A percentile compares a stretch with the other conserved stretches of the same genome.
phyloP scores from a whole-genome alignment of 2,888 invertebrate genomes.

The Ecliptopera silaceata region DNA sequence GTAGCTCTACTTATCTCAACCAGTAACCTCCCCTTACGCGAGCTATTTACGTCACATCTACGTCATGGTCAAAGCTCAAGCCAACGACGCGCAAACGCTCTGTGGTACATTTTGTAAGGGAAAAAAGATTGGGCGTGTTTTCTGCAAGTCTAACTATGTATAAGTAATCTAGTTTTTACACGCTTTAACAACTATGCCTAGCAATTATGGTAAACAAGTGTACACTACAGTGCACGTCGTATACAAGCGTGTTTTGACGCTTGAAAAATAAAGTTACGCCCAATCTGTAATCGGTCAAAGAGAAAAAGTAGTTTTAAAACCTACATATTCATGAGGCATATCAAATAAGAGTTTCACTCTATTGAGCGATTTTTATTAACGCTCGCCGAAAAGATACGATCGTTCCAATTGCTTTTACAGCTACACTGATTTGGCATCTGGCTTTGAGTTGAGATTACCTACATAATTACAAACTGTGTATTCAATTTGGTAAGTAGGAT shows the following conservation, averaged over 20 bases:
- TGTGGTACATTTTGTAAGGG: conserved; percentile 2
- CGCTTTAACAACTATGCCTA: too few relatives aligned
- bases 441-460: neutral
- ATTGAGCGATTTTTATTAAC: conserved; percentile 56
- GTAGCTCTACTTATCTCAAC: neutral
- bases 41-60: conserved; percentile 24
- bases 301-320: neutral
- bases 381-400: conserved; percentile 52
- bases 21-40: conserved; percentile 11
- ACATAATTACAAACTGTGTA: too few relatives aligned
- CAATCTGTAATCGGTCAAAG: neutral
- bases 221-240: too few relatives aligned
- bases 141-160: too few relatives aligned
- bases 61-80: conserved; percentile 15
- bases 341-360: conserved; percentile 44
- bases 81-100: conserved; percentile 15
- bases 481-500: too few relatives aligned
- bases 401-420: conserved; percentile 50
- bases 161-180: too few relatives aligned
- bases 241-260: too few relatives aligned
- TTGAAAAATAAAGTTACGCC: too few relatives aligned
- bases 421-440: conserved; percentile 30
- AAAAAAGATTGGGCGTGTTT: neutral
- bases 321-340: conserved; percentile 31
- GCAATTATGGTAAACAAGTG: too few relatives aligned